Conservation (phyloP, 1,140 invertebrate species). For the Ephestia elutella region DNA sequence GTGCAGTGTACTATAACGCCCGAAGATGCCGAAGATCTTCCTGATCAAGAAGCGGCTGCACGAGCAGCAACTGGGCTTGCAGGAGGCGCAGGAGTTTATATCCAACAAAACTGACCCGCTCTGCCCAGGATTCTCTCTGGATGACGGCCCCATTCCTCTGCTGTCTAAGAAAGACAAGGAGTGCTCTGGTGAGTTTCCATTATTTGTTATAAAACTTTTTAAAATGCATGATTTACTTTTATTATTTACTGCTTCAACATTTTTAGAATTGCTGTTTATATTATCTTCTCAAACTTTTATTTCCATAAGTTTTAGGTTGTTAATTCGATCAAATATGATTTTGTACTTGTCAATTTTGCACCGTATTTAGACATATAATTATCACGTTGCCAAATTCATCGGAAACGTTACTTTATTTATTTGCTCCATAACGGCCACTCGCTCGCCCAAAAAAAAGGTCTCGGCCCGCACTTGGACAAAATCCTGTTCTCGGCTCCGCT, state of each 20-base stretch:
- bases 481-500: slow-evolving; percentile 53
- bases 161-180: slow-evolving; percentile 76
- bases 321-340: neutral
- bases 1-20: slow-evolving; percentile 54
- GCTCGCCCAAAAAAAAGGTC: slow-evolving; percentile 47
- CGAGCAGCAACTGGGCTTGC: slow-evolving; percentile 87
- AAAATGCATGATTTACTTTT: neutral
- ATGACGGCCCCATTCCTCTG: slow-evolving; percentile 75
- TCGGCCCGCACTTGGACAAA: slow-evolving; percentile 44
- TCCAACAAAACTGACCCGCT: slow-evolving; percentile 72
- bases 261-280: too few relatives aligned
- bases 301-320: neutral
- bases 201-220: neutral
- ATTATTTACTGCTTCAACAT: too few relatives aligned
- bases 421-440: slow-evolving; percentile 61
- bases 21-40: slow-evolving; percentile 92
- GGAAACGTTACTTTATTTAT: slow-evolving; percentile 29
- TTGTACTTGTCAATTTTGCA: neutral
- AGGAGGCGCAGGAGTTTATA: slow-evolving; percentile 84
- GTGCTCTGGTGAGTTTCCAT: slow-evolving; percentile 48
- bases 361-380: neutral
- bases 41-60: slow-evolving; percentile 90
- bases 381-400: slow-evolving; percentile 5
- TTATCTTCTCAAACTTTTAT: too few relatives aligned
- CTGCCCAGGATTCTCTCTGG: slow-evolving; percentile 68